These are phyloP conservation scores for Urocynchramus pylzowi DNA, from an alignment of 2,113 vertebrate species.

Conservation along the genomic window DNA sequence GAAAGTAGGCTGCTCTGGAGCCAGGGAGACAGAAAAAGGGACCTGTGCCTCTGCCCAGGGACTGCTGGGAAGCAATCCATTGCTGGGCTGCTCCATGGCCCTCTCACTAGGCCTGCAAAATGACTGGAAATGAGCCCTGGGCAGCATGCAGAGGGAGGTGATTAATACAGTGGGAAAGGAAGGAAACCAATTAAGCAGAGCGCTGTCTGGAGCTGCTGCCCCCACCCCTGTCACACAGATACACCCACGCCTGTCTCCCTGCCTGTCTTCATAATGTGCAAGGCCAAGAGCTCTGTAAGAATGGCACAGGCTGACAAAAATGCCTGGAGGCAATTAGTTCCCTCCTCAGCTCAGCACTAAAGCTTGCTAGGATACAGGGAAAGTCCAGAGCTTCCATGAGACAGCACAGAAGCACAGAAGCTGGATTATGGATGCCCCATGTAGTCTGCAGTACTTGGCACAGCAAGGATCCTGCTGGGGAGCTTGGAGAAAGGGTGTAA, in stretches of 20 bases:
- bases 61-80: not conserved
- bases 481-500: not conserved
- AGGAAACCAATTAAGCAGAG: not conserved
- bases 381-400: not conserved
- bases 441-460: not conserved
- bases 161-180: not conserved
- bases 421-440: not conserved
- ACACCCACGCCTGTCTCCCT: not conserved
- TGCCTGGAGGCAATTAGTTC: not conserved
- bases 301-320: not conserved
- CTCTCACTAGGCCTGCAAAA: not conserved
- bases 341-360: not conserved
- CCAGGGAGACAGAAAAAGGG: not conserved
- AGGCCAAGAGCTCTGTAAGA: not conserved
- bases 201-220: not conserved
- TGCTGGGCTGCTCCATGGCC: not conserved
- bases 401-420: not conserved
- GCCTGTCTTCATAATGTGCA: not conserved
- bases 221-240: not conserved
- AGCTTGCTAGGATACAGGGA: not conserved
- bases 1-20: not conserved
- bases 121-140: not conserved
- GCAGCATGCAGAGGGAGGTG: not conserved
- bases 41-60: not conserved
- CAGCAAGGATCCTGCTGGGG: not conserved